Percentiles rank a stretch among this genome's conserved stretches.
phyloP scores from a whole-genome alignment of 2,888 invertebrate species.

The Xanthorhoe designata region DNA sequence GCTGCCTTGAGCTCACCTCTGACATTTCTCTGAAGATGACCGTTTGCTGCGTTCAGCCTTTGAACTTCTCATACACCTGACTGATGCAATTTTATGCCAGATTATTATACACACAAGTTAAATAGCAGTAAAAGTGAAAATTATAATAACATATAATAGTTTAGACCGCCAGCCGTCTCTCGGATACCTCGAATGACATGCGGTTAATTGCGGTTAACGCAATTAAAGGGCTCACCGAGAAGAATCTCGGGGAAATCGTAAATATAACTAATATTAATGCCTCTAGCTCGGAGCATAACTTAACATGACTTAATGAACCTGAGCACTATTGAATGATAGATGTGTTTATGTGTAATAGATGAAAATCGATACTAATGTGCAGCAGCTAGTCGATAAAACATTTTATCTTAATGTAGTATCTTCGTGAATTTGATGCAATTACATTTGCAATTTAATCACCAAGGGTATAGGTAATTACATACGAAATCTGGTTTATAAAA shows the following conservation, averaged over 20 bases:
- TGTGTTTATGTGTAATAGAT: constrained; percentile 6
- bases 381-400: constrained; percentile 20
- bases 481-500: constrained; percentile 52
- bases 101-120: constrained; percentile 65
- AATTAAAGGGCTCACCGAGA: constrained; percentile 55
- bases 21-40: constrained; percentile 76
- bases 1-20: constrained; percentile 62
- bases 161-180: constrained; percentile 48
- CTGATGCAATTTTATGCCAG: constrained; percentile 74
- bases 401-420: constrained; percentile 35
- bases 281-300: constrained; percentile 5
- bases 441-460: constrained; percentile 55
- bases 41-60: constrained; percentile 70
- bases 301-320: constrained; percentile 1
- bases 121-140: constrained; percentile 68
- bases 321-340: constrained; percentile 13
- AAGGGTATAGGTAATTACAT: constrained; percentile 47
- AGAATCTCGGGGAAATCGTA: constrained; percentile 35
- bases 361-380: constrained; percentile 10
- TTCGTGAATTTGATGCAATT: constrained; percentile 49
- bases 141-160: constrained; percentile 56
- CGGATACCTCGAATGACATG: constrained; percentile 58
- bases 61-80: constrained; percentile 68
- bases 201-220: constrained; percentile 59
- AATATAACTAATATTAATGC: constrained; percentile 16